Conservation (phyloP, 1,140 invertebrate genomes). For the Diabrotica undecimpunctata region DNA sequence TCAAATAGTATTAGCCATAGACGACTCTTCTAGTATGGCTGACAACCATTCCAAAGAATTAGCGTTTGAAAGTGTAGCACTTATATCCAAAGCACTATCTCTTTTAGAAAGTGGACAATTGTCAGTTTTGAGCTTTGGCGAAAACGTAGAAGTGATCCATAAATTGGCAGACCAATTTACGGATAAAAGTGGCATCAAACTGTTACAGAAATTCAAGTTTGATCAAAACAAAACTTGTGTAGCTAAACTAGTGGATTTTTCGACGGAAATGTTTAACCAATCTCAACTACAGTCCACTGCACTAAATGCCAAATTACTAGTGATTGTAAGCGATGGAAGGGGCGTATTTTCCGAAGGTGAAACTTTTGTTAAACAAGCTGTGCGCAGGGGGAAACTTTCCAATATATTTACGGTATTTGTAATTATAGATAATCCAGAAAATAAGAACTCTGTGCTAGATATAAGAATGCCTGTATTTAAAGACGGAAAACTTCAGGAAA, state of each 20-base stretch:
- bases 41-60: constrained; percentile 87
- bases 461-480: constrained; percentile 75
- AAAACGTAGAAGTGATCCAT: constrained; percentile 77
- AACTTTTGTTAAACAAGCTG: constrained; percentile 69
- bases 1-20: constrained; percentile 94
- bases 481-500: constrained; percentile 57
- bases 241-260: constrained; percentile 74
- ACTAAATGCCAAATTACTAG: constrained; percentile 76
- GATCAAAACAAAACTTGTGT: constrained; percentile 78
- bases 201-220: constrained; percentile 76
- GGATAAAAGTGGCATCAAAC: constrained; percentile 72
- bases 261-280: constrained; percentile 64
- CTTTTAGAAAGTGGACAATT: constrained; percentile 92
- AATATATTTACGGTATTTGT: constrained; percentile 93
- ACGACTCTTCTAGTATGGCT: constrained; percentile 93
- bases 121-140: constrained; percentile 89
- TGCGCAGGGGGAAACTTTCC: constrained; percentile 72
- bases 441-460: constrained; percentile 91
- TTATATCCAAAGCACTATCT: constrained; percentile 86
- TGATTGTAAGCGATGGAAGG: constrained; percentile 93
- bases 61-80: constrained; percentile 89
- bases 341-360: constrained; percentile 89
- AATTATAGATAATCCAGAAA: constrained; percentile 89
- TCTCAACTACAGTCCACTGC: constrained; percentile 27
- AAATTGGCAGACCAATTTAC: constrained; percentile 82